A percentile compares a stretch with the other conserved stretches of the same genome.
Evolutionary conservation across 2,797 vertebrate genomes (phyloP).

Genomic region (Coccyzus lansbergi): DNA sequence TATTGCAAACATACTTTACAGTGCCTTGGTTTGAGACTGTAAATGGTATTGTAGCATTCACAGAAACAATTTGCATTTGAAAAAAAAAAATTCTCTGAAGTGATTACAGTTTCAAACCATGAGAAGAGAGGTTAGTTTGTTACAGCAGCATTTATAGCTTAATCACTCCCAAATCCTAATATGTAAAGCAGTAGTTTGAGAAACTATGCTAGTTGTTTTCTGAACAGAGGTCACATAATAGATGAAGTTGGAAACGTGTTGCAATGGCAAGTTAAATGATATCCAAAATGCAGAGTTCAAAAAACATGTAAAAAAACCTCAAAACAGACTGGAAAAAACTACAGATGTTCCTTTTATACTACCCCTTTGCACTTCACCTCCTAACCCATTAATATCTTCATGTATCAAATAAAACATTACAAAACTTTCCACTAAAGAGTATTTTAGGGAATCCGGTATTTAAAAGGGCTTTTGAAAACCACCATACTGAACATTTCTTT

Average conservation of each 20-base stretch:
- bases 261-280: neutral
- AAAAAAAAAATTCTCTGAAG: neutral
- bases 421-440: neutral
- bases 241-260: neutral
- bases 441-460: neutral
- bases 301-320: neutral
- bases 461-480: neutral
- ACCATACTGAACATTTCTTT: neutral
- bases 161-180: constrained; percentile 2
- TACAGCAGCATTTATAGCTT: neutral
- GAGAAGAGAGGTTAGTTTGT: neutral
- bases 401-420: neutral
- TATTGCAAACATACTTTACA: neutral
- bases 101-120: neutral
- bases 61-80: neutral
- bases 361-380: neutral
- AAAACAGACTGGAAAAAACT: neutral
- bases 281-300: neutral
- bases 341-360: neutral
- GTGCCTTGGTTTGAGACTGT: neutral
- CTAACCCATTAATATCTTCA: neutral
- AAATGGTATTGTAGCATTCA: neutral
- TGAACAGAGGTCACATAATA: neutral
- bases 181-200: neutral
- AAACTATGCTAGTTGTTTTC: neutral